Conservation (phyloP, 2,113 vertebrate species). For the Ibidorhyncha struthersii region DNA sequence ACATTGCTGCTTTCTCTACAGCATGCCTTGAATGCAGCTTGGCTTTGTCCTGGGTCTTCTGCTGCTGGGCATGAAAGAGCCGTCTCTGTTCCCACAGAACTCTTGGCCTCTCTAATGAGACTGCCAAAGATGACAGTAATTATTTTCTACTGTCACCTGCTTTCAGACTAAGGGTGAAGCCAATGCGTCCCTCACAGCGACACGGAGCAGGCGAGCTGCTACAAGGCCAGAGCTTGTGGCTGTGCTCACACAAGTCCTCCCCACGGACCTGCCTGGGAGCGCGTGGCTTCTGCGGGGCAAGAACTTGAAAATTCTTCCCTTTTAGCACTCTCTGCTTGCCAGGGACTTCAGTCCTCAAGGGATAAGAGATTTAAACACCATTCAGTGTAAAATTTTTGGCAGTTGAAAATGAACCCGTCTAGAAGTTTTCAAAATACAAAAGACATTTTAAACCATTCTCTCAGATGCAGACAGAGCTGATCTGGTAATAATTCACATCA, state of each 20-base stretch:
- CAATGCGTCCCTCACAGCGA: not conserved
- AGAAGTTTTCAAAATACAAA: not conserved
- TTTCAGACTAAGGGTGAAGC: not conserved
- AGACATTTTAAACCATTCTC: not conserved
- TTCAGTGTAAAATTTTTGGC: not conserved
- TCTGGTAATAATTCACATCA: not conserved
- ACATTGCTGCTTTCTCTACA: not conserved
- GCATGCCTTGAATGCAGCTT: not conserved
- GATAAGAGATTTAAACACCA: not conserved
- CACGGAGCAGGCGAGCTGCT: not conserved
- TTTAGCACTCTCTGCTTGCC: not conserved
- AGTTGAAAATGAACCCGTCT: not conserved
- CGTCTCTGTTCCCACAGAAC: not conserved
- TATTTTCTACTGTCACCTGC: not conserved
- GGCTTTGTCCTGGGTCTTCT: not conserved
- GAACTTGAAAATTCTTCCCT: not conserved
- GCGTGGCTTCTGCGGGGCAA: not conserved
- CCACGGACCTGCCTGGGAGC: rapidly evolving
- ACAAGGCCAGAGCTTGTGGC: not conserved
- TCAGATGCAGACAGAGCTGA: rapidly evolving
- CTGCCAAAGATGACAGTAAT: not conserved
- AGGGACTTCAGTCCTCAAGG: not conserved
- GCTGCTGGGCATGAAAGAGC: not conserved
- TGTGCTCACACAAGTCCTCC: not conserved
- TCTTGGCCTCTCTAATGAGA: not conserved